Percentiles rank a stretch among this genome's conserved stretches.
These are phyloP conservation scores for Neotoxoptera formosana DNA, from an alignment of 1,140 invertebrate genomes.

Conservation along the genomic window DNA sequence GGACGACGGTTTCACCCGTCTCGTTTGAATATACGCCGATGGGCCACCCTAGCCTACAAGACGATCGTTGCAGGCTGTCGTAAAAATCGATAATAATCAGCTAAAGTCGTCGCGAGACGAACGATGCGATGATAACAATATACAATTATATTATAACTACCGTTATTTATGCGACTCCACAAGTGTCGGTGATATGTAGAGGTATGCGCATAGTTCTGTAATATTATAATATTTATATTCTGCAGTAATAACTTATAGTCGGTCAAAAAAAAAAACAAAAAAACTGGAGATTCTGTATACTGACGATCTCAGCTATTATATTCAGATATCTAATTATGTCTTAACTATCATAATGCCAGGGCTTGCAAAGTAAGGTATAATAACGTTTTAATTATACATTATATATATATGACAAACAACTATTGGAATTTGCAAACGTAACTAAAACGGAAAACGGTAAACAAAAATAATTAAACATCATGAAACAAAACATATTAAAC, in stretches of 20 bases:
- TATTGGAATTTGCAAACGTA: no score
- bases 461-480: no score
- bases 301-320: background rate
- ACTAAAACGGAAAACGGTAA: no score
- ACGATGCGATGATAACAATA: background rate
- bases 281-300: background rate
- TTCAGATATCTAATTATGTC: no score
- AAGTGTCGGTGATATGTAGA: background rate
- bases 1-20: background rate
- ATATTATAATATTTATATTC: background rate
- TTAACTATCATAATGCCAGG: no score
- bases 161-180: background rate
- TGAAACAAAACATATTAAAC: no score
- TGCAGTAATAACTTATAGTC: background rate
- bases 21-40: background rate
- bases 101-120: background rate
- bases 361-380: no score
- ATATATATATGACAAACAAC: no score
- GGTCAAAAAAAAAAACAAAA: background rate
- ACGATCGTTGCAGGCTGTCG: no score
- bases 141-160: background rate
- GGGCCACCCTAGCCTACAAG: background rate
- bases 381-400: no score
- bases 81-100: background rate
- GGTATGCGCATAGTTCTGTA: background rate